These are phyloP conservation scores for Dryobates pubescens DNA, from an alignment of 2,797 vertebrate species.

Conservation along the genomic window DNA sequence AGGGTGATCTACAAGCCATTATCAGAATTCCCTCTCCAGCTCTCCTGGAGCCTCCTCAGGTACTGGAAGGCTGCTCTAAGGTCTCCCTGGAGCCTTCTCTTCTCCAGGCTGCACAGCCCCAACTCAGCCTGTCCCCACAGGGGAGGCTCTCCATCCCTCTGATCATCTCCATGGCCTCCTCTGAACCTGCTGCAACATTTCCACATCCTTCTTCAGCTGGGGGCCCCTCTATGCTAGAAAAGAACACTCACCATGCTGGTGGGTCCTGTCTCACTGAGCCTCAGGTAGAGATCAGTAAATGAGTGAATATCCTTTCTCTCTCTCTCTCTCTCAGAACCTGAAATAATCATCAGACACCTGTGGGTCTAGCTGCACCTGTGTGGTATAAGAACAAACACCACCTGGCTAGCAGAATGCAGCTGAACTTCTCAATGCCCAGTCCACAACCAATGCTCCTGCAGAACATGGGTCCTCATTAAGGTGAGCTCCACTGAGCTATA, in stretches of 20 bases:
- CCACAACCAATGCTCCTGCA: not conserved
- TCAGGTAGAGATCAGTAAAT: not conserved
- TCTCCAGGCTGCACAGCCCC: no score
- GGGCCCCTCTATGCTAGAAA: not conserved
- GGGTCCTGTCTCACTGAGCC: not conserved
- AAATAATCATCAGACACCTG: not conserved
- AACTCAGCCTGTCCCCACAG: no score
- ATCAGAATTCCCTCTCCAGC: no score
- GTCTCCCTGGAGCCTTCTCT: no score
- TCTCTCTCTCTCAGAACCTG: conserved; percentile 33
- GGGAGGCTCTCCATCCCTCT: no score
- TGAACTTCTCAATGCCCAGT: not conserved
- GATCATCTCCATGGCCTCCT: no score
- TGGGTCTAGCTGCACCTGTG: not conserved
- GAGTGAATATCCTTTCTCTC: not conserved
- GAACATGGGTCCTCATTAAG: not conserved
- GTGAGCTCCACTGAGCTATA: not conserved
- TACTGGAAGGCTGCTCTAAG: no score
- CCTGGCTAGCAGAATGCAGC: not conserved
- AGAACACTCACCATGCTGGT: conserved; percentile 59
- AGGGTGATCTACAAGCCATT: no score
- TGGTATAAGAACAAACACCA: no score
- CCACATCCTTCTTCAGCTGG: no score
- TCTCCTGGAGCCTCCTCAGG: no score
- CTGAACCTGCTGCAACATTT: no score